Conservation (phyloP, 2,797 vertebrate genomes). For the Sebastes iracundus region DNA sequence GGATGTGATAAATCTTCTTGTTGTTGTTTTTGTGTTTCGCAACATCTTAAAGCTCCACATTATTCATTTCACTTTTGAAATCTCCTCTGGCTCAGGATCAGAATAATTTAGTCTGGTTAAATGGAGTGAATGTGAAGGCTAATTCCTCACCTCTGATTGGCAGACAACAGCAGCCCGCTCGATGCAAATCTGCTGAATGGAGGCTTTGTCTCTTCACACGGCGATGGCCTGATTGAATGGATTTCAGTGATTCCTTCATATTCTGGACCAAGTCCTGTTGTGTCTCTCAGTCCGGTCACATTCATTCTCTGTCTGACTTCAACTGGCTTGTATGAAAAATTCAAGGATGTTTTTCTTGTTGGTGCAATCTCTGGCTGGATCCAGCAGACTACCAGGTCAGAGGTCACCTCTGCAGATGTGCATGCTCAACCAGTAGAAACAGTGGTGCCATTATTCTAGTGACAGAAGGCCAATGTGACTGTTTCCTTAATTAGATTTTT, state of each 20-base stretch:
- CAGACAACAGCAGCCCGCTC: neutral
- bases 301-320: neutral
- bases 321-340: too few relatives aligned
- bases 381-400: neutral
- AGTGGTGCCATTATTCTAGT: too few relatives aligned
- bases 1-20: constrained; percentile 27
- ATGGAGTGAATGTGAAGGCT: neutral
- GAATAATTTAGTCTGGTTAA: constrained; percentile 1
- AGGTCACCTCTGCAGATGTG: too few relatives aligned
- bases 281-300: neutral
- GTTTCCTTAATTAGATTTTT: too few relatives aligned
- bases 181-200: neutral
- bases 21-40: neutral
- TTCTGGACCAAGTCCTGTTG: neutral
- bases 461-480: too few relatives aligned
- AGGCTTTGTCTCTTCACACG: neutral
- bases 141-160: neutral
- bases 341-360: too few relatives aligned
- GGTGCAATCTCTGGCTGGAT: neutral
- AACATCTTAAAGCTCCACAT: constrained; percentile 20
- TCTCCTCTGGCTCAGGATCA: neutral
- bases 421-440: too few relatives aligned
- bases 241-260: neutral
- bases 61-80: constrained; percentile 14
- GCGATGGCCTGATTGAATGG: too few relatives aligned